Base-by-base conservation (phyloP, 2,797 vertebrate species). In the Rallus crepitans region DNA sequence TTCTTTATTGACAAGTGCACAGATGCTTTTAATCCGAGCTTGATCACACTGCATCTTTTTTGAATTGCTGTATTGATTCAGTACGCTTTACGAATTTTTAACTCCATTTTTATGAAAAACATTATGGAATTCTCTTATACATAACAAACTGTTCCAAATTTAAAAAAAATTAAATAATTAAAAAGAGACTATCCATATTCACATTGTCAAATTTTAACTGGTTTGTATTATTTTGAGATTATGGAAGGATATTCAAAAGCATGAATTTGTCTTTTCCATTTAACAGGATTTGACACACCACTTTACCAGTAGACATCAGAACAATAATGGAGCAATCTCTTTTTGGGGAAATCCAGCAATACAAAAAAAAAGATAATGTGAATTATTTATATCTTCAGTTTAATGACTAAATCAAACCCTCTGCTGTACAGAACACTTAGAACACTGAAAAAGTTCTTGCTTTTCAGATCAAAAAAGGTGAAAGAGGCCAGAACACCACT, bases 1-100 rank as follows among this genome's bases (percentile, higher is more conserved):
- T 82, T 97, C 96, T 93, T 97, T 98, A 98, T 98, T 98, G 99
- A 99, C 98, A 98, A 97, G 97, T 89, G 96, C 97, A 98, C 95
- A 98, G 98, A 98, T 90, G 97, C 95, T 98, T 98, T 98, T 98
- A 98, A 99, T 98, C 98, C 98, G 95, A 87, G 92, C 96, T 96
- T 98, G 97, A 98, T 98, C 98, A 98, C 97, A 97, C 81, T 95
- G 98, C 98, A 98, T 98, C 98, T 98, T 98, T 98, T 98, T 83
- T 98, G 97, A 97, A 98, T 97, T 98, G 97, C 91, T 66, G 66
- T 94, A 98, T 93, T 87, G 95, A 98, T 98, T 98, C 96, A 94
- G 97, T 97, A 98, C 37, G 52, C 97, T 98, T 97, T 97, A 97
- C 97, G 98, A 98, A 98, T 98, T 97, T 98, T 98, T 98, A 97